Conservation (phyloP, 2,888 invertebrate genomes). For the Stenodema calcarata region DNA sequence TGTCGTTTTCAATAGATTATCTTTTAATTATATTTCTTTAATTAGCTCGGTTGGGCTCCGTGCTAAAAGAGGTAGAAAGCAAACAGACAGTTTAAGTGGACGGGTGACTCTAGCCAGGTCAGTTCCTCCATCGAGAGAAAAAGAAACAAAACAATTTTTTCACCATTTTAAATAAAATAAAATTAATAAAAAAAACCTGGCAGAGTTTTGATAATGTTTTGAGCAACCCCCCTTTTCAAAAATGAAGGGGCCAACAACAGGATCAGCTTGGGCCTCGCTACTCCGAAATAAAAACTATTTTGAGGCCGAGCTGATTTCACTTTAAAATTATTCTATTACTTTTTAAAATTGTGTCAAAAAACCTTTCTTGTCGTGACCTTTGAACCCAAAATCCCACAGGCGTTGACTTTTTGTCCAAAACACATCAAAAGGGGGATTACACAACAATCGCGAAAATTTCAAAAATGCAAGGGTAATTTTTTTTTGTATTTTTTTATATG, state of each 20-base stretch:
- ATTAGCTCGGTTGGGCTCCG: slow-evolving; percentile 50
- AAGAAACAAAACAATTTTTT: neutral
- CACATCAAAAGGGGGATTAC: neutral
- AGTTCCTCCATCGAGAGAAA: slow-evolving; percentile 5
- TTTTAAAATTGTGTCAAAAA: slow-evolving; percentile 44
- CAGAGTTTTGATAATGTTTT: slow-evolving; percentile 48
- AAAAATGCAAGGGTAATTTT: slow-evolving; percentile 18
- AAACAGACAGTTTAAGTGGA: slow-evolving; percentile 54
- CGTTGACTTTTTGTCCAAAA: neutral
- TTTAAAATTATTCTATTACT: slow-evolving; percentile 40
- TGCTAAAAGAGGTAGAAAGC: slow-evolving; percentile 54
- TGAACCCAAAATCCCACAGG: slow-evolving; percentile 16
- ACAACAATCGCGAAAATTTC: neutral
- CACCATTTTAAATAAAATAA: neutral
- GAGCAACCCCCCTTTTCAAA: slow-evolving; percentile 46
- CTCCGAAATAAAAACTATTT: slow-evolving; percentile 48
- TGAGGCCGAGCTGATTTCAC: slow-evolving; percentile 33
- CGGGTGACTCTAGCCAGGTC: slow-evolving; percentile 52
- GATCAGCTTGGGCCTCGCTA: slow-evolving; percentile 30
- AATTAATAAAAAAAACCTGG: slow-evolving; percentile 25
- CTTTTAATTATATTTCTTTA: slow-evolving; percentile 21
- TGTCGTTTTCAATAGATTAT: slow-evolving; percentile 14
- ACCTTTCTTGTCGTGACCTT: slow-evolving; percentile 2
- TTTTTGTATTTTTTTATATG: slow-evolving; percentile 2
- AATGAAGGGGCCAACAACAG: slow-evolving; percentile 43